phyloP scores from a whole-genome alignment of 2,888 invertebrate species.

The Leptura quadrifasciata region DNA sequence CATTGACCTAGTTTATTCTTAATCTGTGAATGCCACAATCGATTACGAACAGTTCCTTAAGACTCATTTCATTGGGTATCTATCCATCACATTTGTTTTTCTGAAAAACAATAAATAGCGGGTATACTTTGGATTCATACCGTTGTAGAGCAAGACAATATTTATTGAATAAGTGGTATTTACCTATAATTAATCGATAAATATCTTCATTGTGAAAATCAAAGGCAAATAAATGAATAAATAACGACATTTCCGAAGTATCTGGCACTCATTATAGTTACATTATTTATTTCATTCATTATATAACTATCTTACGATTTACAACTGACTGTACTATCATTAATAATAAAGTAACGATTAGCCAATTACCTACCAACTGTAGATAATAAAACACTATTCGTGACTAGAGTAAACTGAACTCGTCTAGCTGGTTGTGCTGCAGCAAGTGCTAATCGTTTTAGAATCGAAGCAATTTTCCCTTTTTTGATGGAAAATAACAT shows the following conservation, averaged over 20 bases:
- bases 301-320: conserved; percentile 1
- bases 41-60: too few relatives aligned
- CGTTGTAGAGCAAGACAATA: too few relatives aligned
- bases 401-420: not conserved
- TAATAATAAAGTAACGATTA: conserved; percentile 18
- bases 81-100: too few relatives aligned
- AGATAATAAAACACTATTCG: conserved; percentile 12
- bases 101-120: too few relatives aligned
- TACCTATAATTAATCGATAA: not conserved
- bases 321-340: conserved; percentile 5
- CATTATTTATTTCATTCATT: conserved; percentile 21
- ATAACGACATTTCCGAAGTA: too few relatives aligned
- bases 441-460: conserved; percentile 8
- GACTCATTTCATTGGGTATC: too few relatives aligned
- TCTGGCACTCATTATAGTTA: conserved; percentile 8
- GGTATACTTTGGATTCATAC: too few relatives aligned
- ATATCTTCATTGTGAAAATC: not conserved
- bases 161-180: not conserved
- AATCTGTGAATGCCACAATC: too few relatives aligned
- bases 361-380: conserved; percentile 19
- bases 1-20: too few relatives aligned
- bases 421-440: not conserved
- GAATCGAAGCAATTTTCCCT: too few relatives aligned
- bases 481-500: too few relatives aligned
- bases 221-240: conserved; percentile 5